Percentiles rank a stretch among this genome's conserved stretches.
phyloP scores from a whole-genome alignment of 2,888 invertebrate genomes.

The Diaperis boleti region DNA sequence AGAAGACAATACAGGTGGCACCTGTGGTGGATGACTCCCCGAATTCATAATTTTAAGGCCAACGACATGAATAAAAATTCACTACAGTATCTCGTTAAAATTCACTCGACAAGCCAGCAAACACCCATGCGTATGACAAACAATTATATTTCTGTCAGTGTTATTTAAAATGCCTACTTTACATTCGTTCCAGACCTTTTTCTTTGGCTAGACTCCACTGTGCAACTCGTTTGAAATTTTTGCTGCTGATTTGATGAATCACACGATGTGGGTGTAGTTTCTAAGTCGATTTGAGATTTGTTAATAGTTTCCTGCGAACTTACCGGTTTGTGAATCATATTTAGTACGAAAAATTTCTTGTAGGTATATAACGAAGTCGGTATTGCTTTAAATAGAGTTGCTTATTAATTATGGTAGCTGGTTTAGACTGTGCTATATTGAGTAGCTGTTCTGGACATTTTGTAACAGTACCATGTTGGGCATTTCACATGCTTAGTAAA shows the following conservation, averaged over 20 bases:
- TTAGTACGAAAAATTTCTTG: no score
- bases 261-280: constrained; percentile 10
- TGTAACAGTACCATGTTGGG: no score
- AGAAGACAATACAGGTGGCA: no score
- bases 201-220: not conserved
- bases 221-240: constrained; percentile 8
- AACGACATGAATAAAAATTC: constrained; percentile 3
- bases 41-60: no score
- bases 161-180: constrained; percentile 11
- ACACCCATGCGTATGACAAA: constrained; percentile 18
- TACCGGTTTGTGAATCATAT: not conserved
- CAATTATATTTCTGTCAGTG: constrained; percentile 9
- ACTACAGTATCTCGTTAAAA: not conserved
- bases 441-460: no score
- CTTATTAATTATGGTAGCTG: no score
- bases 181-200: constrained; percentile 11
- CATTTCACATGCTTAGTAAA: no score
- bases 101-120: not conserved
- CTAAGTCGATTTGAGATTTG: not conserved
- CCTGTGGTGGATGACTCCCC: no score
- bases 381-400: no score
- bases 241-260: not conserved
- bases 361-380: no score
- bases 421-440: no score
- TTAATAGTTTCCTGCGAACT: constrained; percentile 2